These are phyloP conservation scores for Heliothis virescens DNA, from an alignment of 1,140 invertebrate species.

Conservation along the genomic window DNA sequence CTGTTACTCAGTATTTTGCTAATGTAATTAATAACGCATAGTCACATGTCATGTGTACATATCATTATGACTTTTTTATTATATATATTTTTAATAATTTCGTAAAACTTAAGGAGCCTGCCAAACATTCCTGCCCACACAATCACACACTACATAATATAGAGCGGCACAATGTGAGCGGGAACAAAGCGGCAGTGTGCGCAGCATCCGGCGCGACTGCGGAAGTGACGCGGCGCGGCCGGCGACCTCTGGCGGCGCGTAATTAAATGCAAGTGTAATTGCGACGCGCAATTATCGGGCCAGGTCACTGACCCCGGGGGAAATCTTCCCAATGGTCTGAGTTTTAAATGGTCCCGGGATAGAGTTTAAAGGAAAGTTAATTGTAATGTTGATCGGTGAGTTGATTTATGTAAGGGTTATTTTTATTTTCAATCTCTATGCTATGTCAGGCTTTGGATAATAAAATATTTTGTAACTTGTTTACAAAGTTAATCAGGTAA, in stretches of 20 bases:
- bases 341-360: neutral
- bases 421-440: too few relatives aligned
- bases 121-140: neutral
- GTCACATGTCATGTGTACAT: neutral
- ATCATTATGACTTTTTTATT: neutral
- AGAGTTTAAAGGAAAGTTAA: neutral
- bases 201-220: slow-evolving; percentile 34
- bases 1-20: neutral
- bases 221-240: slow-evolving; percentile 39
- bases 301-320: slow-evolving; percentile 23
- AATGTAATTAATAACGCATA: neutral
- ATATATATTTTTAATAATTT: neutral
- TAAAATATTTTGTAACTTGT: too few relatives aligned
- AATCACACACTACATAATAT: neutral
- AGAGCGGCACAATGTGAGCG: slow-evolving; percentile 18
- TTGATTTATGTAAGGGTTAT: too few relatives aligned
- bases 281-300: slow-evolving; percentile 32
- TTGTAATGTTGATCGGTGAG: neutral
- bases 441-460: too few relatives aligned
- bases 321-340: neutral
- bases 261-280: slow-evolving; percentile 50
- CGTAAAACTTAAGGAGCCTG: neutral
- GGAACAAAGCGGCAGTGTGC: slow-evolving; percentile 30
- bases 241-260: slow-evolving; percentile 45
- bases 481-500: too few relatives aligned